phyloP scores from a whole-genome alignment of 2,113 vertebrate species.

The Pomatorhinus ruficollis region DNA sequence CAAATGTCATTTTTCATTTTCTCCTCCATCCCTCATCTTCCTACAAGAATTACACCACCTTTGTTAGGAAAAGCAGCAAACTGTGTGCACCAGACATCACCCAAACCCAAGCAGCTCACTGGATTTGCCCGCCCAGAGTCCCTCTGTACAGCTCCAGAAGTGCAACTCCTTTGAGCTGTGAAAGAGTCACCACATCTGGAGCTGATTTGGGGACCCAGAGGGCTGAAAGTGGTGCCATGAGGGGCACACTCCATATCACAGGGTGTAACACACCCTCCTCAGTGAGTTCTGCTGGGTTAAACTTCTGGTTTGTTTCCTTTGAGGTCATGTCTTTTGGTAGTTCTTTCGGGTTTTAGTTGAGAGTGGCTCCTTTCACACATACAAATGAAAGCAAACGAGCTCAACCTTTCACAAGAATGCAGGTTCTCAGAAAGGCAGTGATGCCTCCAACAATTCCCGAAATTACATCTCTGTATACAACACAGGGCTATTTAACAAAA shows the following conservation, averaged over 20 bases:
- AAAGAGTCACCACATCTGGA: rapidly evolving
- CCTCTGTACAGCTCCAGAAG: background rate
- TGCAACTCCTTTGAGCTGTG: background rate
- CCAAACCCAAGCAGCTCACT: background rate
- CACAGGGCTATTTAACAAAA: background rate
- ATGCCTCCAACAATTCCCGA: background rate
- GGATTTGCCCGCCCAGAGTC: background rate
- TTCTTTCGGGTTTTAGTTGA: background rate
- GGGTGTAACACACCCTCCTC: background rate
- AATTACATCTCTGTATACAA: background rate
- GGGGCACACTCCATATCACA: background rate
- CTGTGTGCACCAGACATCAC: background rate
- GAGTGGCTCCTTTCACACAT: background rate
- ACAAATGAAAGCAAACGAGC: background rate
- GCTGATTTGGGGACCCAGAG: background rate
- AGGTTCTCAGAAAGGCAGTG: background rate
- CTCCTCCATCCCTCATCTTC: background rate
- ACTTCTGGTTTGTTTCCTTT: background rate
- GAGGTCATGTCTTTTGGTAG: background rate
- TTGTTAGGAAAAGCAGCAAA: background rate
- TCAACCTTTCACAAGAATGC: background rate
- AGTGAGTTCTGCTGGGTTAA: background rate
- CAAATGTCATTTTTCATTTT: background rate
- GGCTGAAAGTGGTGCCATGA: rapidly evolving
- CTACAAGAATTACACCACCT: background rate